Percentiles rank a stretch among this genome's conserved stretches.
phyloP scores from a whole-genome alignment of 1,140 invertebrate genomes.

The Palaemon carinicauda region DNA sequence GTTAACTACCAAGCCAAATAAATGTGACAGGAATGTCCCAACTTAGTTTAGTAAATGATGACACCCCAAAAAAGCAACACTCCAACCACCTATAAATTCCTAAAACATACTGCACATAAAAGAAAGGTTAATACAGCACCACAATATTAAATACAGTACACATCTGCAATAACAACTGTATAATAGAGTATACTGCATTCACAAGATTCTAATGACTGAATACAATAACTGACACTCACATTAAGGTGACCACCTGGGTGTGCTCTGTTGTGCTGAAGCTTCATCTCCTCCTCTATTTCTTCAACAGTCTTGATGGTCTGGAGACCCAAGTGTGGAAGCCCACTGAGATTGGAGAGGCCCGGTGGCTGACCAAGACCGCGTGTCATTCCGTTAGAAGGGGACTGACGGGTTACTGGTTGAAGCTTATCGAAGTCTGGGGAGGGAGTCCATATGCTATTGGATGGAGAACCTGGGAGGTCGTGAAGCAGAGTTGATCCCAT shows the following conservation, averaged over 20 bases:
- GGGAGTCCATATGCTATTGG: constrained; percentile 47
- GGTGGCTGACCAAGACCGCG: constrained; percentile 4
- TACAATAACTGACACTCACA: not conserved
- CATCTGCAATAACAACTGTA: too few species aligned
- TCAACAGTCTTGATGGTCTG: constrained; percentile 55
- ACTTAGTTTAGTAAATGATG: too few species aligned
- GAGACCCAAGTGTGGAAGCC: not conserved
- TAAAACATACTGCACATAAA: too few species aligned
- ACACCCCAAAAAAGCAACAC: too few species aligned
- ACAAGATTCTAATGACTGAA: not conserved
- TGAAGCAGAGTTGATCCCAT: constrained; percentile 34
- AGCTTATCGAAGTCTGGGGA: constrained; percentile 31
- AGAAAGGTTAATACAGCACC: too few species aligned
- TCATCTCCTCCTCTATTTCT: constrained; percentile 57
- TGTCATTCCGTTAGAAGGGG: not conserved
- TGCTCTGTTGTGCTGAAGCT: constrained; percentile 28
- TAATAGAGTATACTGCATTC: too few species aligned
- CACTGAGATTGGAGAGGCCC: not conserved
- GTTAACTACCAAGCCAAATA: too few species aligned
- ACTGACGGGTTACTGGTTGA: constrained; percentile 21
- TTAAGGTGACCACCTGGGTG: constrained; percentile 6
- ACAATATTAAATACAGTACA: too few species aligned
- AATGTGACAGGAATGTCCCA: too few species aligned
- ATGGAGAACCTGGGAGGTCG: constrained; percentile 44
- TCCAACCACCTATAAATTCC: too few species aligned